Base-by-base conservation (phyloP, 2,113 vertebrate species). In the Alaudala cheleensis region DNA sequence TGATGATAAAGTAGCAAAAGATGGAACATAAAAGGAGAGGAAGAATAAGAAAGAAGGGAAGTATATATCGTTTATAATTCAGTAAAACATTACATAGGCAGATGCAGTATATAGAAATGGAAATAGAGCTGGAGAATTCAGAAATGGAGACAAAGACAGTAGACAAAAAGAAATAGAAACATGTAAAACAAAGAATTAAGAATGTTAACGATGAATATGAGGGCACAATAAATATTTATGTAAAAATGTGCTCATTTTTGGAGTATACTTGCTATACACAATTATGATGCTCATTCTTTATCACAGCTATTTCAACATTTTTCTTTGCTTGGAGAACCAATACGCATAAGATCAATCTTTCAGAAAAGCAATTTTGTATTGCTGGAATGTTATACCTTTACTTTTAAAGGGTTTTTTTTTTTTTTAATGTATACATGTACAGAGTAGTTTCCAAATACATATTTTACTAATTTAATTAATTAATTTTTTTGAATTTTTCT, bases 321-420 rank as follows among this genome's bases (percentile, higher is more conserved):
- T 71, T 83, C 45, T 77, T 93, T 94, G 19, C 56, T 70, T 88
- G 33, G 22, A 77, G 72, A 90, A 70, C 40, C 21, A 82, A 56
- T 86, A 62, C 47, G 14, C 22, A 34, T 71, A 73, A 74, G 42
- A 73, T 72, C 47, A 86, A 39, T 73, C 39, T 92, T 92, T 51
- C 25, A 66, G 62, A 67, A 93, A 72, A 81, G 10, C 47, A 92
- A 12, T 62, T 94, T 95, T 84, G 31, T 24, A n/a, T 78, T 78
- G 28, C 31, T 92, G 57, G 40, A 69, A 80, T 72, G 17, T 77
- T 72, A 15, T 34, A 51, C 50, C 29, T 86, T 83, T 76, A 54
- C 45, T 88, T 82, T 61, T 73, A 90, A 61, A 80, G 17, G 37
- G n/a, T n/a, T 57, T 44, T n/a, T 90, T 89, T 42, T 76, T 42